Evolutionary conservation across 2,888 invertebrate genomes (phyloP), one percentile per base, ranked within the genome.

Genomic region (Drosophila mayaguana): DNA sequence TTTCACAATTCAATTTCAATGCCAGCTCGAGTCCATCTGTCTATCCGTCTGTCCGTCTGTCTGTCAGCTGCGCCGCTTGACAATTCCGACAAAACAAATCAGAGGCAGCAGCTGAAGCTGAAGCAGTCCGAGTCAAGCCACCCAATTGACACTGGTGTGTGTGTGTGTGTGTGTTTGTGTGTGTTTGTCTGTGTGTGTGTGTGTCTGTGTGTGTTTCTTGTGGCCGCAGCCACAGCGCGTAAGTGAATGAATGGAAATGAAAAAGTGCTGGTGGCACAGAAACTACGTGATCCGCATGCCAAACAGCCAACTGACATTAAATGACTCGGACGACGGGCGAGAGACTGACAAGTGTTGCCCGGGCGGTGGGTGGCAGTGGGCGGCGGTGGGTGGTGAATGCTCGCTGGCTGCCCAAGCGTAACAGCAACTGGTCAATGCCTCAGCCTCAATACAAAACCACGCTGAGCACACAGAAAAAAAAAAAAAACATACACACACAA

Each of bases 191-290:
- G 16, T 45, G 16, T 45, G 16, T 22, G 5, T 20, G 18, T 40
- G 38, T 40, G 16, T n/a, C 9, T 16, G 18, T 28, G 50, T 36
- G 20, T 65, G 55, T 70, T 61, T 42, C 46, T 34, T 34, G 25
- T 14, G 48, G 60, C 36, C 28, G 20, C 43, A n/a, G 54, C 22
- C 32, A 6, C 36, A 28, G 45, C 54, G 77, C 79, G 69, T 85
- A 85, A 89, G 83, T 85, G 89, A 85, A 89, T 88, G 86, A 89
- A 89, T 88, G 86, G 85, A 89, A 89, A 82, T 88, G 88, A 80
- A 88, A 85, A 89, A 88, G 78, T 78, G 81, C 83, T 83, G 83
- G 67, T 75, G 72, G 84, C 81, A 83, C 78, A 76, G 74, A 75
- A 71, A 75, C 77, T 88, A 86, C 86, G 87, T 90, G 90, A 79